Evolutionary conservation across 2,797 vertebrate genomes (phyloP).

Genomic region (Botia almorhae): DNA sequence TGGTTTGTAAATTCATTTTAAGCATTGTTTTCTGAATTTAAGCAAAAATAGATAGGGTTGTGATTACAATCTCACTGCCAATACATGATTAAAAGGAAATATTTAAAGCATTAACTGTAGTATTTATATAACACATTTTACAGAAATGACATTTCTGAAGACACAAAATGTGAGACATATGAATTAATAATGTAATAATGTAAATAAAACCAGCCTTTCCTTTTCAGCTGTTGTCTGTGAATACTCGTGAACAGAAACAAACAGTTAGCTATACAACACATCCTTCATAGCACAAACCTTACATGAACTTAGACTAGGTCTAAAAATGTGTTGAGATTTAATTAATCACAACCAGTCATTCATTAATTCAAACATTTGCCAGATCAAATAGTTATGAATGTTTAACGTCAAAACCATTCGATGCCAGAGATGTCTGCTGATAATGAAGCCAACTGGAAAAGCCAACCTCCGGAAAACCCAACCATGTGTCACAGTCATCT

Average conservation of each 20-base stretch:
- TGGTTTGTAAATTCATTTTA: not conserved
- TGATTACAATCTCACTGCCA: not conserved
- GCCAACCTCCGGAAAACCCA: not conserved
- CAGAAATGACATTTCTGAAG: not conserved
- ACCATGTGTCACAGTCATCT: not conserved
- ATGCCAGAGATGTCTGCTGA: not conserved
- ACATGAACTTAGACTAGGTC: not conserved
- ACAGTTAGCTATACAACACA: not conserved
- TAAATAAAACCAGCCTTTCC: not conserved
- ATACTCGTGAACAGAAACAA: not conserved
- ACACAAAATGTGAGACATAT: not conserved
- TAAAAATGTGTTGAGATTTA: not conserved
- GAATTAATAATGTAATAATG: not conserved
- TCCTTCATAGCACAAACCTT: not conserved
- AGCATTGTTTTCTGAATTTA: not conserved
- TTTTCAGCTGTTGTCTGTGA: not conserved
- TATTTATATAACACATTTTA: not conserved
- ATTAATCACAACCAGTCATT: not conserved
- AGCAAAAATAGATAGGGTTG: not conserved
- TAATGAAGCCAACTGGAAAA: constrained; percentile 1
- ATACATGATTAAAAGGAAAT: not conserved
- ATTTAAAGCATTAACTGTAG: not conserved
- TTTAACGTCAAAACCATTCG: constrained; percentile 11
- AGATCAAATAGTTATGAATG: constrained; percentile 4
- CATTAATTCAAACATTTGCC: not conserved